Conservation (phyloP, 2,888 invertebrate species). For the Brachyptera risi region DNA sequence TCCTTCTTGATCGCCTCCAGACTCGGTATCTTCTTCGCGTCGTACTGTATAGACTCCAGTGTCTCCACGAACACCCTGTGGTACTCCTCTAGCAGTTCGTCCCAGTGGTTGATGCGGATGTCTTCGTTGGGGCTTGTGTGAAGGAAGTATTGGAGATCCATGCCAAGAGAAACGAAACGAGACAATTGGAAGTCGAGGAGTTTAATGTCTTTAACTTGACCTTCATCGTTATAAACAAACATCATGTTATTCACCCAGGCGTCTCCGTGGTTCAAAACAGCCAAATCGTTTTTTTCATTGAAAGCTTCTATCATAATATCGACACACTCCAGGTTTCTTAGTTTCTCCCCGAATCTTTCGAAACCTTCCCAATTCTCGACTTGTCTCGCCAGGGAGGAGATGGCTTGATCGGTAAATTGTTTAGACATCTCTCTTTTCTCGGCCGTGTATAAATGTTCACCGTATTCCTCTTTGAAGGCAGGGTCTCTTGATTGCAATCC, state of each 20-base stretch:
- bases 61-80: slow-evolving; percentile 21
- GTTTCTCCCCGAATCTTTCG: slow-evolving; percentile 20
- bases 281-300: background rate
- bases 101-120: slow-evolving; percentile 20
- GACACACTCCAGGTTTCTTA: background rate
- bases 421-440: background rate
- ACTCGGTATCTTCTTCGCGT: slow-evolving; percentile 3
- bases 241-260: slow-evolving; percentile 32
- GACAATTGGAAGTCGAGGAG: slow-evolving; percentile 32
- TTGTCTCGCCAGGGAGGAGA: slow-evolving; percentile 10
- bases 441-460: slow-evolving; percentile 5
- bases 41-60: slow-evolving; percentile 3
- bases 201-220: slow-evolving; percentile 20
- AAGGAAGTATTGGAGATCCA: slow-evolving; percentile 33
- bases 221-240: slow-evolving; percentile 13
- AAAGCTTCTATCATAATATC: background rate
- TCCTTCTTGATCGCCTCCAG: slow-evolving; percentile 30
- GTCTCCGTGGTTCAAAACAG: slow-evolving; percentile 32
- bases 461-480: slow-evolving; percentile 3
- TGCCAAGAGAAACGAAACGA: slow-evolving; percentile 28
- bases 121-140: slow-evolving; percentile 24
- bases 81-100: slow-evolving; percentile 29
- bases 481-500: slow-evolving; percentile 21
- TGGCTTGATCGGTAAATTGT: background rate
- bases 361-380: slow-evolving; percentile 21